These are phyloP conservation scores for Dynastes grantii DNA, from an alignment of 2,888 invertebrate species.

Conservation along the genomic window DNA sequence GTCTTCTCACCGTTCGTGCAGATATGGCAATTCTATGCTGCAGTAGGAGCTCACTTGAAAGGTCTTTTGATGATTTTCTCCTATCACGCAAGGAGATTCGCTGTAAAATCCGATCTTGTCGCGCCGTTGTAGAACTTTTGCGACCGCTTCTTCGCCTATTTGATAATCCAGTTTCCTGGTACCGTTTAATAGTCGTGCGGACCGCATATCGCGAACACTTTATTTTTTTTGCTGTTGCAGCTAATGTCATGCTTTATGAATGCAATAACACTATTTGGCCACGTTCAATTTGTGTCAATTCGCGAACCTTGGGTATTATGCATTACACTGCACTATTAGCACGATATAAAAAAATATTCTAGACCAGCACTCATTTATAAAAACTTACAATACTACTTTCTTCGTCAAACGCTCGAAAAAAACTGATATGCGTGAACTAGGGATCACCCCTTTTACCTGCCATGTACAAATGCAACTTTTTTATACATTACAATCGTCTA, in stretches of 20 bases:
- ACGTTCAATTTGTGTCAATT: not conserved
- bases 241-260: not conserved
- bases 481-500: no score
- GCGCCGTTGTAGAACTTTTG: no score
- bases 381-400: not conserved
- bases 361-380: not conserved
- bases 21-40: no score
- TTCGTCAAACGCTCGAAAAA: not conserved
- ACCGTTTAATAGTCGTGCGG: not conserved
- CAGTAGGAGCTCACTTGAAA: not conserved
- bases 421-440: not conserved
- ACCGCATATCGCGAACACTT: not conserved
- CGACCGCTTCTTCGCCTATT: not conserved
- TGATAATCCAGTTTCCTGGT: not conserved
- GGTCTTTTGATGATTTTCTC: not conserved
- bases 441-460: not conserved
- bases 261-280: not conserved
- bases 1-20: not conserved
- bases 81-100: no score
- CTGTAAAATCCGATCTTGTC: no score
- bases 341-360: not conserved
- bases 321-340: not conserved
- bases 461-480: not conserved
- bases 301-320: not conserved
- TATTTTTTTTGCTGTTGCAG: not conserved